Evolutionary conservation across 2,888 invertebrate genomes (phyloP).

Genomic region (Eucriotettix oculatus): DNA sequence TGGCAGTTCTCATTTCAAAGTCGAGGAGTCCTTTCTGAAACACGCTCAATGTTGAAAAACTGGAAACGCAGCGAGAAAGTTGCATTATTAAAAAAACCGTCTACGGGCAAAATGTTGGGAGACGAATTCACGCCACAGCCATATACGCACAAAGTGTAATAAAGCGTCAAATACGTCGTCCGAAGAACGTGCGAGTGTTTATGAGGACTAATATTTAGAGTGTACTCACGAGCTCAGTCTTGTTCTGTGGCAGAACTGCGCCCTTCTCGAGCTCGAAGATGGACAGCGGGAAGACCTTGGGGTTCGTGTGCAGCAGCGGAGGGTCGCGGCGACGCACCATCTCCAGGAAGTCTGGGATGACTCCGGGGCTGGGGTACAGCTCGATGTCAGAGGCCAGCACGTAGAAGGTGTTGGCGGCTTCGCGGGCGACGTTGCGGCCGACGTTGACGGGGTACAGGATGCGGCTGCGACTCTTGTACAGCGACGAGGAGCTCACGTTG

Average conservation of each 20-base stretch:
- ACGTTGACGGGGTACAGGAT: constrained; percentile 81
- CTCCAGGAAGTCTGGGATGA: constrained; percentile 64
- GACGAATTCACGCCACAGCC: no score
- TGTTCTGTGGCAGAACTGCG: constrained; percentile 44
- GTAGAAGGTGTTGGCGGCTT: constrained; percentile 64
- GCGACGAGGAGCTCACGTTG: constrained; percentile 39
- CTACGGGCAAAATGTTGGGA: no score
- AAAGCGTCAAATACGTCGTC: no score
- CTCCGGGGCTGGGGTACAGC: constrained; percentile 70
- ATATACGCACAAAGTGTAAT: no score
- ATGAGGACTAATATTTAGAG: background rate
- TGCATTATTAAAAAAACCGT: no score
- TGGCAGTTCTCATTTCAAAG: no score
- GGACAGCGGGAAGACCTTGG: constrained; percentile 70
- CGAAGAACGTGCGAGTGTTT: no score
- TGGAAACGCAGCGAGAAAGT: no score
- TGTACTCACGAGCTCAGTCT: constrained; percentile 40
- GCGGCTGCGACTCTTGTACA: constrained; percentile 65
- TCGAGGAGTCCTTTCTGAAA: no score
- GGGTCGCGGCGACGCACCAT: constrained; percentile 61
- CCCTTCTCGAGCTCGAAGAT: constrained; percentile 72
- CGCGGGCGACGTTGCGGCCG: constrained; percentile 75
- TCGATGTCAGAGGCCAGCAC: constrained; percentile 80
- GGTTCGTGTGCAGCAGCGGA: constrained; percentile 40
- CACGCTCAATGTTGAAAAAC: no score